Evolutionary conservation across 2,888 invertebrate species (phyloP).

Genomic region (Melolontha melolontha): DNA sequence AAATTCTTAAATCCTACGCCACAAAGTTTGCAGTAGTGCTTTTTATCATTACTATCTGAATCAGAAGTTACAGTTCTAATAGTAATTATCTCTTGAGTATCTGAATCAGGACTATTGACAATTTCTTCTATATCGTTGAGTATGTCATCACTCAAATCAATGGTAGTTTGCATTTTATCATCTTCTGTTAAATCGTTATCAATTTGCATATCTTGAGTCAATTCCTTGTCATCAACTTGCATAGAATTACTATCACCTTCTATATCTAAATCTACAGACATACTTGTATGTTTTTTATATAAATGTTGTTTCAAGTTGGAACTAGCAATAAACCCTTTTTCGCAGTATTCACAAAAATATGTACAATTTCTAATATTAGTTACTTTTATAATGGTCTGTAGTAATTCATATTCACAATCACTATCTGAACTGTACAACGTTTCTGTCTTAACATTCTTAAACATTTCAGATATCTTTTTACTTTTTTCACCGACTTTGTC

Average conservation of each 20-base stretch:
- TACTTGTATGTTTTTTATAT: constrained; percentile 15
- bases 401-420: constrained; percentile 48
- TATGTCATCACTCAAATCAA: constrained; percentile 16
- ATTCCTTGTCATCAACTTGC: constrained; percentile 14
- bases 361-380: constrained; percentile 24
- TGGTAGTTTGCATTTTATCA: not conserved
- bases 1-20: constrained; percentile 13
- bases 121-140: not conserved
- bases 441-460: constrained; percentile 40
- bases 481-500: not conserved
- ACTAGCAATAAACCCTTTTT: constrained; percentile 41
- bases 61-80: not conserved
- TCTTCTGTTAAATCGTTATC: constrained; percentile 16
- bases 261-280: not conserved
- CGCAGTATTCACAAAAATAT: constrained; percentile 44
- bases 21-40: not conserved
- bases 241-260: constrained; percentile 17
- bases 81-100: constrained; percentile 13
- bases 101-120: constrained; percentile 7
- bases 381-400: constrained; percentile 43
- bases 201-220: not conserved
- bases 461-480: constrained; percentile 44
- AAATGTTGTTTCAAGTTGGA: constrained; percentile 36
- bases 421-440: constrained; percentile 46
- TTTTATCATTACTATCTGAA: constrained; percentile 27